Conservation (phyloP, 1,140 invertebrate species). For the Telenomus remus region DNA sequence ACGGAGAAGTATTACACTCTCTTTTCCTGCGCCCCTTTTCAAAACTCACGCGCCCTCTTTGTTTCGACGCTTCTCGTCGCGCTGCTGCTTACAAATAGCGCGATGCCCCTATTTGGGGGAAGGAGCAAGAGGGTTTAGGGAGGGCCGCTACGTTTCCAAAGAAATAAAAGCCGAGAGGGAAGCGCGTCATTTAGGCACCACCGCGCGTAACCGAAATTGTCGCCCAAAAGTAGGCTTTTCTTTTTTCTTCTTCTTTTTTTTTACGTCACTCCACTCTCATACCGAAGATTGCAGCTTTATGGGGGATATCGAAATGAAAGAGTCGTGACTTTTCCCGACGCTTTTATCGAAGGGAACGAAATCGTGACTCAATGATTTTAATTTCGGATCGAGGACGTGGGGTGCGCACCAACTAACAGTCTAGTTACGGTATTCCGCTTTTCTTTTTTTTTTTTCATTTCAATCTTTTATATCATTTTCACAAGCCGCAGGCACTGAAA, state of each 20-base stretch:
- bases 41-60: conserved; percentile 45
- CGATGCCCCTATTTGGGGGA: conserved; percentile 10
- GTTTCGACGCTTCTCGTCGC: conserved; percentile 28
- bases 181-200: conserved; percentile 47
- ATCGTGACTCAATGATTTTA: conserved; percentile 21
- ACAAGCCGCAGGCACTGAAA: no score
- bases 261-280: conserved; percentile 5
- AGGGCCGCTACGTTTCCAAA: conserved; percentile 41
- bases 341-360: conserved; percentile 27
- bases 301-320: conserved; percentile 36
- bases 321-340: conserved; percentile 30
- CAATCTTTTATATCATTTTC: not conserved
- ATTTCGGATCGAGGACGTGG: conserved; percentile 29
- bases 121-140: not conserved
- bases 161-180: conserved; percentile 61
- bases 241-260: conserved; percentile 12
- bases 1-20: conserved; percentile 71
- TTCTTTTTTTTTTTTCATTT: conserved; percentile 1
- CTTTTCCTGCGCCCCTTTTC: conserved; percentile 43
- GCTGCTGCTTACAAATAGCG: conserved; percentile 36
- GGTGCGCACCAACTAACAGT: conserved; percentile 2
- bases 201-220: conserved; percentile 34
- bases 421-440: conserved; percentile 15
- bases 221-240: conserved; percentile 7
- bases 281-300: conserved; percentile 22